phyloP scores from a whole-genome alignment of 2,797 vertebrate genomes.

The Xyrichtys novacula region DNA sequence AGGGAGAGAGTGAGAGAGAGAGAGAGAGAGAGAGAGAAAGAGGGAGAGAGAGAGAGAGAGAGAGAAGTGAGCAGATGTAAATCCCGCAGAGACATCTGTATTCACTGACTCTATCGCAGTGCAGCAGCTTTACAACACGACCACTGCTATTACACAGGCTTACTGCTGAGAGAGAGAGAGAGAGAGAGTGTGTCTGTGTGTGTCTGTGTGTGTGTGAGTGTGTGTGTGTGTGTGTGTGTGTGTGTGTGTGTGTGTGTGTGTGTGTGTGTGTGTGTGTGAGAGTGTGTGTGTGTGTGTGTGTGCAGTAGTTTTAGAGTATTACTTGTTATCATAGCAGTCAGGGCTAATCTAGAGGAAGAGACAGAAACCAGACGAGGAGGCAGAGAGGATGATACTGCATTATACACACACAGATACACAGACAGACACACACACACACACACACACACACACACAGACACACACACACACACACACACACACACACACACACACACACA shows the following conservation, averaged over 20 bases:
- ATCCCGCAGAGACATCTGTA: constrained; percentile 35
- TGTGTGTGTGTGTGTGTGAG: not conserved
- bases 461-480: not conserved
- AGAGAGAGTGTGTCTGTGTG: no score
- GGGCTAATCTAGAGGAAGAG: constrained; percentile 29
- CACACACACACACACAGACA: not conserved
- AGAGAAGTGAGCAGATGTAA: constrained; percentile 7
- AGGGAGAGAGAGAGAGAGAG: not conserved
- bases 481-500: no score
- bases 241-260: constrained; percentile 1
- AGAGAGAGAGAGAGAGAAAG: not conserved
- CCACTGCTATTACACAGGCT: constrained; percentile 35
- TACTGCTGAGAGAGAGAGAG: no score
- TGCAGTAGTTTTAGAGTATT: constrained; percentile 24
- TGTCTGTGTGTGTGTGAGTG: constrained; percentile 2
- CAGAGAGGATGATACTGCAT: constrained; percentile 3
- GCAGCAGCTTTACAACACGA: constrained; percentile 32
- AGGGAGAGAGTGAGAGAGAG: not conserved
- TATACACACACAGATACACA: not conserved
- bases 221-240: not conserved
- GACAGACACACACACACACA: constrained; percentile 1
- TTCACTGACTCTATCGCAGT: constrained; percentile 26
- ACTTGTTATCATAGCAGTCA: constrained; percentile 23
- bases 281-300: not conserved
- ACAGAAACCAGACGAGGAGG: constrained; percentile 23